Evolutionary conservation across 2,888 invertebrate genomes (phyloP).

Genomic region (Microctonus hyperodae): DNA sequence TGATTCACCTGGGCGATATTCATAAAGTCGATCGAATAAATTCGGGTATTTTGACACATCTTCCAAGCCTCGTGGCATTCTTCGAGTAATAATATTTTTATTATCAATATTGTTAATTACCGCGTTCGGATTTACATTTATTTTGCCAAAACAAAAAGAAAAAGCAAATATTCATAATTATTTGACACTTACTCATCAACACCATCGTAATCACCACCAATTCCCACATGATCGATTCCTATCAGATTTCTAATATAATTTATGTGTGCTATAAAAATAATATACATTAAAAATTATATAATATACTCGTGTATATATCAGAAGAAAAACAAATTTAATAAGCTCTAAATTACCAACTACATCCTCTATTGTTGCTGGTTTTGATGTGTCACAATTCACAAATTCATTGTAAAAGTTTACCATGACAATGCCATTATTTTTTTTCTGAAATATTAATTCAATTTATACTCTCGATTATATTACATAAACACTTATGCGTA

Average conservation of each 20-base stretch:
- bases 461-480: too few relatives aligned
- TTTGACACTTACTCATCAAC: conserved; percentile 54
- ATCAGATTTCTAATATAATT: conserved; percentile 65
- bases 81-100: conserved; percentile 38
- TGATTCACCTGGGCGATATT: conserved; percentile 43
- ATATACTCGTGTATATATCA: too few relatives aligned
- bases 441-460: conserved; percentile 63
- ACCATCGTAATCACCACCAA: conserved; percentile 67
- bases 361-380: conserved; percentile 70
- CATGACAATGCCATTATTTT: conserved; percentile 77
- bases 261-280: conserved; percentile 63
- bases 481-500: too few relatives aligned
- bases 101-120: not conserved
- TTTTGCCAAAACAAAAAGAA: not conserved
- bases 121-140: not conserved
- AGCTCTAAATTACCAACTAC: conserved; percentile 69
- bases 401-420: conserved; percentile 76
- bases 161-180: not conserved
- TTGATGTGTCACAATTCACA: conserved; percentile 62
- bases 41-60: conserved; percentile 66
- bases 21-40: conserved; percentile 63
- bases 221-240: conserved; percentile 66
- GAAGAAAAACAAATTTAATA: not conserved
- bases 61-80: conserved; percentile 64
- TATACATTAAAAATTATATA: not conserved